Evolutionary conservation across 2,888 invertebrate species (phyloP).

Genomic region (Rhabditoides inermis): DNA sequence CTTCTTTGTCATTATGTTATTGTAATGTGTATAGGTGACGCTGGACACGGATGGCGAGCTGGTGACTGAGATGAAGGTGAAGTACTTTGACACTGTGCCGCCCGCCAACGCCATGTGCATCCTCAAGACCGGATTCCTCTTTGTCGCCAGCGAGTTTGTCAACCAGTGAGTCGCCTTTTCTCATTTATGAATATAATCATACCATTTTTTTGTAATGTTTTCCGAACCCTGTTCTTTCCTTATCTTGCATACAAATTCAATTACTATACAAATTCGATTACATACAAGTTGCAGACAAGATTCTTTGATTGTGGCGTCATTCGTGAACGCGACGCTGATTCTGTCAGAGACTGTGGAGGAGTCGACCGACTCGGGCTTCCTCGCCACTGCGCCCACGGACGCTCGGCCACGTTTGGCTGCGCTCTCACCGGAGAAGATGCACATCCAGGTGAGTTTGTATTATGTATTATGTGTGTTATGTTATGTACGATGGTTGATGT

Average conservation of each 20-base stretch:
- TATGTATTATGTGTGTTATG: no score
- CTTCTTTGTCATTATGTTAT: neutral
- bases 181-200: no score
- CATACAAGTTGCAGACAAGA: no score
- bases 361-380: conserved; percentile 97
- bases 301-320: conserved; percentile 98
- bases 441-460: conserved; percentile 93
- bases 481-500: conserved; percentile 7
- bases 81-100: conserved; percentile 98
- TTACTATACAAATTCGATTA: no score
- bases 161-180: conserved; percentile 81
- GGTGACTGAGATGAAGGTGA: conserved; percentile 91
- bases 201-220: neutral
- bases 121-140: conserved; percentile 92
- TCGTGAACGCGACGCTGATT: conserved; percentile 94
- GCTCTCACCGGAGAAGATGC: conserved; percentile 95
- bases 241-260: no score
- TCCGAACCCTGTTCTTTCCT: no score
- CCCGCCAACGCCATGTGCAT: conserved; percentile 94
- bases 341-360: conserved; percentile 99
- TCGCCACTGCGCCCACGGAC: conserved; percentile 97
- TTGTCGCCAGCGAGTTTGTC: conserved; percentile 96
- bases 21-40: conserved; percentile 57
- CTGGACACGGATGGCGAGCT: conserved; percentile 93
- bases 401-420: conserved; percentile 93